Conservation (phyloP, 2,888 invertebrate genomes). For the Spisula subtruncata region DNA sequence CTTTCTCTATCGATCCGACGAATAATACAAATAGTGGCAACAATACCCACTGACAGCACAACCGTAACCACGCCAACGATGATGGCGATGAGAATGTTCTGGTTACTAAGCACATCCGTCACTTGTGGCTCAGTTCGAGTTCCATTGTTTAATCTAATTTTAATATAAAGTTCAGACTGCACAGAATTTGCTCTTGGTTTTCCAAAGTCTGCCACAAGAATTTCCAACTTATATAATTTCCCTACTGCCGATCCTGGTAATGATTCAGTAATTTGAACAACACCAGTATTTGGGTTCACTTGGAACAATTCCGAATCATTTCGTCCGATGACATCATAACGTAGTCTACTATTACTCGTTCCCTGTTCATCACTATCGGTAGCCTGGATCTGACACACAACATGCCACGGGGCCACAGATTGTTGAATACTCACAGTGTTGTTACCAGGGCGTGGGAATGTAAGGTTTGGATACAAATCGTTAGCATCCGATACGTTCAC, state of each 20-base stretch:
- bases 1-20: slow-evolving; percentile 63
- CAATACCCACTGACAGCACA: slow-evolving; percentile 73
- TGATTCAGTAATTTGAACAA: slow-evolving; percentile 73
- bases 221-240: slow-evolving; percentile 58
- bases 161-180: slow-evolving; percentile 56
- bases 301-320: slow-evolving; percentile 82
- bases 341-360: slow-evolving; percentile 79
- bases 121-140: slow-evolving; percentile 44
- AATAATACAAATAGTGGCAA: slow-evolving; percentile 72
- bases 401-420: slow-evolving; percentile 73
- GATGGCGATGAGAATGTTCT: slow-evolving; percentile 74
- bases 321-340: slow-evolving; percentile 79
- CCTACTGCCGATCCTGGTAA: slow-evolving; percentile 56
- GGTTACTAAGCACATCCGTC: slow-evolving; percentile 63
- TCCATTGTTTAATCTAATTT: slow-evolving; percentile 55
- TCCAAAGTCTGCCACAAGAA: slow-evolving; percentile 69
- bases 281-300: slow-evolving; percentile 76
- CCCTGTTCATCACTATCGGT: slow-evolving; percentile 79
- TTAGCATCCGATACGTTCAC: slow-evolving; percentile 82
- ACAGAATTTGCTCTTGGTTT: slow-evolving; percentile 59
- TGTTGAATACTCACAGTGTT: slow-evolving; percentile 76
- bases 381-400: slow-evolving; percentile 79
- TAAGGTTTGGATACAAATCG: slow-evolving; percentile 82
- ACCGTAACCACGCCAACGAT: slow-evolving; percentile 73
- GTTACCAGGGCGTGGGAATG: slow-evolving; percentile 79